Evolutionary conservation across 2,888 invertebrate species (phyloP).

Genomic region (Xylota sylvarum): DNA sequence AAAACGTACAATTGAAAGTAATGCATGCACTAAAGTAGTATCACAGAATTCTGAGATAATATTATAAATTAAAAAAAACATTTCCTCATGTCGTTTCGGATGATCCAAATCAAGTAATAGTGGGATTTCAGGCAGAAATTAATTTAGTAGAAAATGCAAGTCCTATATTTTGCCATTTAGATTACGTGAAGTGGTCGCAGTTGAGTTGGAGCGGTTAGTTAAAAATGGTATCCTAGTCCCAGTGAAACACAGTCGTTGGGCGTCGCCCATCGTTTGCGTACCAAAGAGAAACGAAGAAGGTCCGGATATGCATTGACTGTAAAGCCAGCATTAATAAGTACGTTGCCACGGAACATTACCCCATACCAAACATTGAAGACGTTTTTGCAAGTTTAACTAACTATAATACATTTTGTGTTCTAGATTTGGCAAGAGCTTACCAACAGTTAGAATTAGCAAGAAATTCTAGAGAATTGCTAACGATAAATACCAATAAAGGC

Average conservation of each 20-base stretch:
- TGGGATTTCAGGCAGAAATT: not conserved
- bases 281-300: constrained; percentile 74
- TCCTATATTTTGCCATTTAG: constrained; percentile 73
- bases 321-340: constrained; percentile 77
- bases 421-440: constrained; percentile 59
- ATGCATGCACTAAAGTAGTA: not conserved
- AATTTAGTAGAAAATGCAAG: not conserved
- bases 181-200: constrained; percentile 76
- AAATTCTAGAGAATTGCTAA: constrained; percentile 77
- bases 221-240: constrained; percentile 72
- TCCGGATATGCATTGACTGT: constrained; percentile 80
- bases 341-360: constrained; percentile 78
- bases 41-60: not conserved
- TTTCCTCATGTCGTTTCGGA: not conserved
- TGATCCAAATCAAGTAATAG: not conserved
- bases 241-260: constrained; percentile 78
- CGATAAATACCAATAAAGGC: constrained; percentile 78
- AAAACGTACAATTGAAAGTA: not conserved
- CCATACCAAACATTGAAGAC: constrained; percentile 66
- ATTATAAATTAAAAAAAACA: not conserved
- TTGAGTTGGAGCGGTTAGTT: constrained; percentile 74
- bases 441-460: constrained; percentile 76
- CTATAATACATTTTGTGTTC: not conserved
- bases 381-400: not conserved
- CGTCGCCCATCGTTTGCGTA: constrained; percentile 80